Evolutionary conservation across 2,888 invertebrate species (phyloP).

Genomic region (Microctonus hyperodae): DNA sequence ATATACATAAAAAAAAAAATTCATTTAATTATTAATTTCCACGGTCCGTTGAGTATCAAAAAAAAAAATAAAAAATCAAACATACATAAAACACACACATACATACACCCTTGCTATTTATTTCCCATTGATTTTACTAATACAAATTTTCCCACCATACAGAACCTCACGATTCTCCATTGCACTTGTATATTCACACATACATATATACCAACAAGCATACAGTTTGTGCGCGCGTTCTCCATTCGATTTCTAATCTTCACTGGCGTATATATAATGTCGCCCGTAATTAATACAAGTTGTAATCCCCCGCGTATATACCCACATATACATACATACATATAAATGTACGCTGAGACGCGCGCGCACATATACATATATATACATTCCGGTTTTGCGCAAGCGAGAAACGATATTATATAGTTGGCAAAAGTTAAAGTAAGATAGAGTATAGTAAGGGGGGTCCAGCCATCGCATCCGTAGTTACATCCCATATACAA

Average conservation of each 20-base stretch:
- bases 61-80: too few species aligned
- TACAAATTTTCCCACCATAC: conserved; percentile 31
- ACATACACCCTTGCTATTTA: neutral
- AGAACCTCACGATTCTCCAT: conserved; percentile 35
- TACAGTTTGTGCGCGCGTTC: conserved; percentile 36
- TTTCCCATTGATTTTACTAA: neutral
- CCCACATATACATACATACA: conserved; percentile 43
- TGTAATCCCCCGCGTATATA: conserved; percentile 53
- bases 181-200: too few species aligned
- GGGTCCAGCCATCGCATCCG: conserved; percentile 28
- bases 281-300: conserved; percentile 63
- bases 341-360: conserved; percentile 29
- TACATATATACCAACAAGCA: conserved; percentile 22
- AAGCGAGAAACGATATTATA: conserved; percentile 55
- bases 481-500: conserved; percentile 18
- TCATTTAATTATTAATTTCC: too few species aligned
- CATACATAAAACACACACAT: neutral
- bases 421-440: conserved; percentile 44
- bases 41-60: too few species aligned
- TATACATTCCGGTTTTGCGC: conserved; percentile 60
- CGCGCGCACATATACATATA: conserved; percentile 24
- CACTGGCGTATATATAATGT: conserved; percentile 55
- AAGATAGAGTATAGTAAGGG: conserved; percentile 27
- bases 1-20: too few species aligned
- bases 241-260: conserved; percentile 61